Conservation (phyloP, 2,797 vertebrate species). For the Crocodylus rhombifer region DNA sequence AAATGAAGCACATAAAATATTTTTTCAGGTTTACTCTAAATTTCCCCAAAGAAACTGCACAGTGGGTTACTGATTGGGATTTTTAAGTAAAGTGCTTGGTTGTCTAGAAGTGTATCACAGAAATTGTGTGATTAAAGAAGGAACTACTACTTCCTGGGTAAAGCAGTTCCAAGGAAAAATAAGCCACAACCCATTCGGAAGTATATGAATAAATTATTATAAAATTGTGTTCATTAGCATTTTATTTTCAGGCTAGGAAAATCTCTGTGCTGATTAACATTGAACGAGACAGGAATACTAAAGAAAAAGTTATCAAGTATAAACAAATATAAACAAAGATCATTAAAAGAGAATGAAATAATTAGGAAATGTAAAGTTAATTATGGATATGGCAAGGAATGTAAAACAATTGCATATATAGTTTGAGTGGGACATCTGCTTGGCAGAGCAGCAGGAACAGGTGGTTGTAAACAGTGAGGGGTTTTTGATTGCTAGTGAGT, state of each 20-base stretch:
- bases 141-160: not conserved
- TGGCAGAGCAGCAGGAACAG: too few species aligned
- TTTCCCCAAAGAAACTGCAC: not conserved
- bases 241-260: not conserved
- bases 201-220: not conserved
- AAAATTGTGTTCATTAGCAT: not conserved
- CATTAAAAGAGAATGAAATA: not conserved
- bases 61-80: not conserved
- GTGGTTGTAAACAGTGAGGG: too few species aligned
- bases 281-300: not conserved
- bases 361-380: not conserved
- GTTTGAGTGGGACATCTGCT: too few species aligned
- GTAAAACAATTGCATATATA: not conserved
- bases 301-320: not conserved
- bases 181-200: not conserved
- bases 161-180: not conserved
- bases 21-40: not conserved
- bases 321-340: not conserved
- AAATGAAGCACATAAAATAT: not conserved
- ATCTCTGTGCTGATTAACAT: not conserved
- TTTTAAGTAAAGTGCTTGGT: not conserved
- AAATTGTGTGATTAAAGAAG: not conserved
- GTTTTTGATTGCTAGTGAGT: too few species aligned
- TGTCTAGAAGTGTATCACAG: not conserved
- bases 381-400: not conserved